These are phyloP conservation scores for Myoxocephalus aenaeus DNA, from an alignment of 2,797 vertebrate species.

Conservation along the genomic window DNA sequence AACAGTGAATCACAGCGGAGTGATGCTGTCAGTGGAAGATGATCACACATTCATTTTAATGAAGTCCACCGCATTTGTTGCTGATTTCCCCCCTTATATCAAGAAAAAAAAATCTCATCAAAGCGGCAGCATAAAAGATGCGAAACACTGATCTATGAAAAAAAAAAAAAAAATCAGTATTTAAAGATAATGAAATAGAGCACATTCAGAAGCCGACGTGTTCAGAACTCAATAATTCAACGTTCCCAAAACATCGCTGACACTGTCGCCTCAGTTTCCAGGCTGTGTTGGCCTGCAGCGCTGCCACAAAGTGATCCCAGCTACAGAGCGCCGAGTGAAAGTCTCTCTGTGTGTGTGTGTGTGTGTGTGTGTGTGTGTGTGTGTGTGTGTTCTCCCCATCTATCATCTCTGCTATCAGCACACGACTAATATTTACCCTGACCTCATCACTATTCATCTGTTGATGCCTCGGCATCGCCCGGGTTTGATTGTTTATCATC, in stretches of 20 bases:
- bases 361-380: constrained; percentile 16
- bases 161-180: not conserved
- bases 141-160: not conserved
- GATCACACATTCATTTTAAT: constrained; percentile 38
- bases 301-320: constrained; percentile 54
- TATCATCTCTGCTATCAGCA: constrained; percentile 59
- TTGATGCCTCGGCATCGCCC: constrained; percentile 51
- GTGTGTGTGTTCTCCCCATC: constrained; percentile 34
- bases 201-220: not conserved
- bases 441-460: constrained; percentile 78
- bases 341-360: constrained; percentile 23
- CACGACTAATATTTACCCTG: constrained; percentile 72
- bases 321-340: constrained; percentile 26
- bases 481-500: constrained; percentile 67
- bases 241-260: constrained; percentile 41
- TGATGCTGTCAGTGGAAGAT: constrained; percentile 9
- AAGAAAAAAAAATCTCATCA: not conserved
- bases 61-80: constrained; percentile 12
- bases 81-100: not conserved
- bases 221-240: constrained; percentile 16
- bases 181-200: constrained; percentile 13
- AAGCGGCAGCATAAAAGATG: not conserved
- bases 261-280: constrained; percentile 53
- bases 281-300: constrained; percentile 49
- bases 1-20: constrained; percentile 1